Conservation (phyloP, 2,113 vertebrate genomes). For the Macroglossus sobrinus region DNA sequence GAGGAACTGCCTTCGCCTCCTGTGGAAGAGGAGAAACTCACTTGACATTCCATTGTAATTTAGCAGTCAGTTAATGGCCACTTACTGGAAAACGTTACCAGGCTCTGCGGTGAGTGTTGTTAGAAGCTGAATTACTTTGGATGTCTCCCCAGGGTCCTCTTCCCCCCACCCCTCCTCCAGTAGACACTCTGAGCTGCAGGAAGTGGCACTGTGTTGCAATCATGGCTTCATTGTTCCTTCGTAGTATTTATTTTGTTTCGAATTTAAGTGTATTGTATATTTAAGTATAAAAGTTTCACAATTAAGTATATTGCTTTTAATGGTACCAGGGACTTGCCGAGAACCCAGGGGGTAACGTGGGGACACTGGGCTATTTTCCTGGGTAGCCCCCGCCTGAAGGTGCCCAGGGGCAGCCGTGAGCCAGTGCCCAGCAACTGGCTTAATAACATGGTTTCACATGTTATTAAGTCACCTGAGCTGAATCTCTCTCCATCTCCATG, state of each 20-base stretch:
- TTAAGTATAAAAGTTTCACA: background rate
- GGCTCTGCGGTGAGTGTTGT: conserved; percentile 50
- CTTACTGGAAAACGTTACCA: conserved; percentile 63
- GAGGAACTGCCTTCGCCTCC: conserved; percentile 22
- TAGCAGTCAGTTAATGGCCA: conserved; percentile 49
- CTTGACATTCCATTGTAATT: conserved; percentile 57
- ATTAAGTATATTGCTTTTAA: conserved; percentile 1
- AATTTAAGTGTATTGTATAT: background rate
- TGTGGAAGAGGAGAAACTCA: conserved; percentile 24
- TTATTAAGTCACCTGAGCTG: background rate
- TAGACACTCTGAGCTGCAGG: background rate
- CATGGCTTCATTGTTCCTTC: conserved; percentile 27
- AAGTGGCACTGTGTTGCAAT: conserved; percentile 55
- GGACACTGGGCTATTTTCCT: background rate
- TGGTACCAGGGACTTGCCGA: background rate
- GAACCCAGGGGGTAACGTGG: background rate
- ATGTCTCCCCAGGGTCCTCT: conserved; percentile 46
- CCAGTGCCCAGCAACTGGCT: background rate
- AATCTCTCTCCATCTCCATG: background rate
- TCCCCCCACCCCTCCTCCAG: background rate
- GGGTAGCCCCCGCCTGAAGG: background rate
- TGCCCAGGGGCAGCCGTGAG: background rate
- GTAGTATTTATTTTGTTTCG: conserved; percentile 61
- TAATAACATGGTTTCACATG: background rate
- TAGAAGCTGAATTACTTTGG: conserved; percentile 53